Conservation (phyloP, 2,797 vertebrate species). For the Rhinogobio ventralis region DNA sequence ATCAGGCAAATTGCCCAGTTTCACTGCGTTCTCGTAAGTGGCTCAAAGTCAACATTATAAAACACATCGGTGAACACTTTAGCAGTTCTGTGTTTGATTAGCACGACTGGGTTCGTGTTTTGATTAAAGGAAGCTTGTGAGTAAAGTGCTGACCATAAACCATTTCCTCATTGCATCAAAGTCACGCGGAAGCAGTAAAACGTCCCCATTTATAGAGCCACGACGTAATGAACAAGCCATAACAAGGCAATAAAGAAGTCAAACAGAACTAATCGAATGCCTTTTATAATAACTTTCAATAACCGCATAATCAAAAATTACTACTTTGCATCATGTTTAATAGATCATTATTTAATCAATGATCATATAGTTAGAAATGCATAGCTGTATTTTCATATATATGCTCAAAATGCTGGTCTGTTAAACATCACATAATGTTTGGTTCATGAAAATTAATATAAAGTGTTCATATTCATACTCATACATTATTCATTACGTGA, state of each 20-base stretch:
- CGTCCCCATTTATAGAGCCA: conserved; percentile 52
- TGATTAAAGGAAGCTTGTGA: conserved; percentile 78
- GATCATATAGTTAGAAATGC: background rate
- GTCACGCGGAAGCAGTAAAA: conserved; percentile 75
- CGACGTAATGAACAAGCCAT: conserved; percentile 41
- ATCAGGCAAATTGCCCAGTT: conserved; percentile 29
- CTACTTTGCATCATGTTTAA: background rate
- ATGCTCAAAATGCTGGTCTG: background rate
- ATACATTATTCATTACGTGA: background rate
- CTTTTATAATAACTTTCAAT: background rate
- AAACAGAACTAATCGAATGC: conserved; percentile 13
- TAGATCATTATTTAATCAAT: background rate
- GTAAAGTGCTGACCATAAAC: conserved; percentile 69
- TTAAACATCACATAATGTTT: background rate
- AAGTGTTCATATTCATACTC: background rate
- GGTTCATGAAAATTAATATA: background rate
- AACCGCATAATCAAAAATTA: background rate
- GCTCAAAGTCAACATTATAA: conserved; percentile 38
- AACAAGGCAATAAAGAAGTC: conserved; percentile 27
- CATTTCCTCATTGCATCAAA: conserved; percentile 78
- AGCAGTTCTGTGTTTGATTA: conserved; percentile 73
- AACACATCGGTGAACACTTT: conserved; percentile 49
- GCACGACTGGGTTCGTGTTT: conserved; percentile 69
- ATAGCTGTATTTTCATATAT: background rate
- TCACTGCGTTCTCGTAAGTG: conserved; percentile 28